Percentiles rank a stretch among this genome's conserved stretches.
Conservation (phyloP, 2,888 invertebrate species). For the Tachystola acroxantha region DNA sequence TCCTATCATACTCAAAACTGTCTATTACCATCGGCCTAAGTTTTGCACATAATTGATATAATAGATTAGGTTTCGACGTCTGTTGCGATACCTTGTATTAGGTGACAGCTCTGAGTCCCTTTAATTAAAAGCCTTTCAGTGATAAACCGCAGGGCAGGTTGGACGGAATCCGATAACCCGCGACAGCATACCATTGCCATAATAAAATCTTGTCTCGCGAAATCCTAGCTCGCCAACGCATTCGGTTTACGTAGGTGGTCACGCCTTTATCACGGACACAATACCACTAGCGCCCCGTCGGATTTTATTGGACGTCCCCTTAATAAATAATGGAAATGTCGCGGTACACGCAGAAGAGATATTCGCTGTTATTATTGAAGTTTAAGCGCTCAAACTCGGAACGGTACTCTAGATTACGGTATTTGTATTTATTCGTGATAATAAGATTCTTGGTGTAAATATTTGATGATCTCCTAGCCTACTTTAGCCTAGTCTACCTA, state of each 20-base stretch:
- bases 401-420: not conserved
- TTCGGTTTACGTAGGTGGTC: conserved; percentile 59
- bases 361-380: conserved; percentile 3
- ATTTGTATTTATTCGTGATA: not conserved
- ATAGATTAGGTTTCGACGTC: too few species aligned
- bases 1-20: too few species aligned
- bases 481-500: too few species aligned
- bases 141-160: conserved; percentile 14
- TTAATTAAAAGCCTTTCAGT: conserved; percentile 3
- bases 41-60: too few species aligned
- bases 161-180: conserved; percentile 28
- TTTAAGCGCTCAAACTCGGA: conserved; percentile 1
- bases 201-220: conserved; percentile 42
- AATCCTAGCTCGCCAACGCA: conserved; percentile 28
- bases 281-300: conserved; percentile 42
- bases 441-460: not conserved
- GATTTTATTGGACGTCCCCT: conserved; percentile 55
- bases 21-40: too few species aligned
- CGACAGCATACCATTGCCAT: conserved; percentile 34
- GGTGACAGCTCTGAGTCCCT: not conserved
- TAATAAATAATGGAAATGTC: conserved; percentile 52
- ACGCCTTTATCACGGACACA: conserved; percentile 58
- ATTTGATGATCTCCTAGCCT: not conserved
- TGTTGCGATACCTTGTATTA: too few species aligned
- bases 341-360: conserved; percentile 10